Conservation (phyloP, 2,888 invertebrate species). For the Scaptomyza parva region DNA sequence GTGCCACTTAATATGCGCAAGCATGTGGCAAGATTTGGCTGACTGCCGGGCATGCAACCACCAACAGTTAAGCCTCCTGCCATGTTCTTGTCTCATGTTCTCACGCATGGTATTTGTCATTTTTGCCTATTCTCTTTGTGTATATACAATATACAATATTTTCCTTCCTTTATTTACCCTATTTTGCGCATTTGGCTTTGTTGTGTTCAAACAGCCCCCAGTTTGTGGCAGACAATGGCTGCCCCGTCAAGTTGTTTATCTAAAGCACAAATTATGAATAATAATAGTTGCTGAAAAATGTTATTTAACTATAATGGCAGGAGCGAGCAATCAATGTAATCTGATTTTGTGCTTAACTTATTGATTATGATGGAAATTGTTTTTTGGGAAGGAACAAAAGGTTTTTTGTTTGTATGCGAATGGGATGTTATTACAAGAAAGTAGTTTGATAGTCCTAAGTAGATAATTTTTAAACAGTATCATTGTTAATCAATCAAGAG, state of each 20-base stretch:
- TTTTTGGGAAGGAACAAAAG: conserved; percentile 3
- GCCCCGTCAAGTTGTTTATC: conserved; percentile 33
- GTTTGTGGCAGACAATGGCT: conserved; percentile 26
- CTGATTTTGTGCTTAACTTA: conserved; percentile 22
- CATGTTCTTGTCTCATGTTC: conserved; percentile 29
- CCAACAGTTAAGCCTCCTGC: conserved; percentile 24
- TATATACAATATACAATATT: conserved; percentile 1
- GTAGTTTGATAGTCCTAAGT: background rate
- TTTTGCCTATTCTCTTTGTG: conserved; percentile 8
- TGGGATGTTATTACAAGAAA: background rate
- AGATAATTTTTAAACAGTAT: too few species aligned
- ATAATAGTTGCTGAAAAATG: conserved; percentile 18
- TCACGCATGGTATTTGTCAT: conserved; percentile 41
- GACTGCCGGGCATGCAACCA: conserved; percentile 39
- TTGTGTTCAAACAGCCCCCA: conserved; percentile 19
- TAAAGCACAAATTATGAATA: conserved; percentile 43
- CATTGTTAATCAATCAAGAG: background rate
- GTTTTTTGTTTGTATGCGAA: background rate
- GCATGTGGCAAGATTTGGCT: conserved; percentile 73
- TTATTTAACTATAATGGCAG: conserved; percentile 13
- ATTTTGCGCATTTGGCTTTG: conserved; percentile 57
- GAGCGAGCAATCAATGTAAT: conserved; percentile 33
- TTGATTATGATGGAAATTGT: conserved; percentile 17
- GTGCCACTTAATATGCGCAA: conserved; percentile 77
- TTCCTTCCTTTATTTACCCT: conserved; percentile 25